Conservation (phyloP, 2,113 vertebrate species). For the Rana temporaria region DNA sequence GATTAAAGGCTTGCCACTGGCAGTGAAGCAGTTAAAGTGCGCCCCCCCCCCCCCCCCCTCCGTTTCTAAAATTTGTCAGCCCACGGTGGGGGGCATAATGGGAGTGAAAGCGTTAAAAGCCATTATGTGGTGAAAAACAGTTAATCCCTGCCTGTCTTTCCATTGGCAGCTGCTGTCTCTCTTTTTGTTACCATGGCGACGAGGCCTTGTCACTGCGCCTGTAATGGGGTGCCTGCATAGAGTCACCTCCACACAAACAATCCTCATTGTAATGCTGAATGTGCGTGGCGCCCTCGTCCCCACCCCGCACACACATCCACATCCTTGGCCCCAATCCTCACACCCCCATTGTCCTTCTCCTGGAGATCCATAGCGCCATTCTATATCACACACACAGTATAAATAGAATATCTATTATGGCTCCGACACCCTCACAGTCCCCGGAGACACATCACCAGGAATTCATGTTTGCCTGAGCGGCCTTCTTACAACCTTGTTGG, state of each 20-base stretch:
- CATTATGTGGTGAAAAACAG: background rate
- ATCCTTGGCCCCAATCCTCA: too few relatives aligned
- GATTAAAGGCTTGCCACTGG: background rate
- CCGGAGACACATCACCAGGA: too few relatives aligned
- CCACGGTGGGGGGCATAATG: background rate
- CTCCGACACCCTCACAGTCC: too few relatives aligned
- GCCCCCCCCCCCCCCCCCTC: too few relatives aligned
- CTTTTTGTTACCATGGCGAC: slow-evolving; percentile 52
- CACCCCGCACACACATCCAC: too few relatives aligned
- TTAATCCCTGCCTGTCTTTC: background rate
- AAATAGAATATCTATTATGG: too few relatives aligned
- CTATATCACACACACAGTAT: too few relatives aligned
- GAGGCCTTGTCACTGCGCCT: slow-evolving; percentile 3
- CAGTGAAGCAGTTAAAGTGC: background rate
- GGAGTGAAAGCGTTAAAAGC: background rate
- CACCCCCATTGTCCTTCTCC: too few relatives aligned
- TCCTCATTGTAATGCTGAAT: slow-evolving; percentile 4
- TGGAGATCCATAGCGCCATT: too few relatives aligned
- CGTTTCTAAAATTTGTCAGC: background rate
- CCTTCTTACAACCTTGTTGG: too few relatives aligned
- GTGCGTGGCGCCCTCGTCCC: too few relatives aligned
- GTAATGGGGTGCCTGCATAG: background rate
- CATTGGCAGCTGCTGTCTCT: slow-evolving; percentile 3
- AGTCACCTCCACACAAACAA: slow-evolving; percentile 30
- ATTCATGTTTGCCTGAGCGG: too few relatives aligned